These are phyloP conservation scores for Drosophila micromelanica DNA, from an alignment of 1,140 invertebrate genomes.

Conservation along the genomic window DNA sequence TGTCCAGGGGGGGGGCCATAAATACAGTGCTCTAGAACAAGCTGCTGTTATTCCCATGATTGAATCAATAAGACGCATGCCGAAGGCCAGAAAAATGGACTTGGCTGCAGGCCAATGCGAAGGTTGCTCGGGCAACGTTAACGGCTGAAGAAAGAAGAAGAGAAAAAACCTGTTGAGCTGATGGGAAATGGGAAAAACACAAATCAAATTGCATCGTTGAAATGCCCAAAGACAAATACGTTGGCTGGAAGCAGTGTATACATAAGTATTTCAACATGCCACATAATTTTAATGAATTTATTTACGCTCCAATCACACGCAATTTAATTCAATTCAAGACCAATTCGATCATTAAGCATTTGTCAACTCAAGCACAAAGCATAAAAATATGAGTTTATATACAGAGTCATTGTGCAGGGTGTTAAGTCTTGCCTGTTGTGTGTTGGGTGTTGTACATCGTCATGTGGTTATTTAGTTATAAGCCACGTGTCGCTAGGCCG, in stretches of 20 bases:
- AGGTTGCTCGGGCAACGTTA: constrained; percentile 29
- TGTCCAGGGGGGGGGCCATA: constrained; percentile 3
- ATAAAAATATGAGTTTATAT: constrained; percentile 5
- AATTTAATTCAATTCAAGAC: constrained; percentile 73
- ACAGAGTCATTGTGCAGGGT: constrained; percentile 11
- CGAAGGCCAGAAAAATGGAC: constrained; percentile 23
- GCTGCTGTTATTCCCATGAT: constrained; percentile 72
- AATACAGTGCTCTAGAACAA: constrained; percentile 22
- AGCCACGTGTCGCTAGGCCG: constrained; percentile 56
- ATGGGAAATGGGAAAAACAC: constrained; percentile 2
- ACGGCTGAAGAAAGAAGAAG: background rate
- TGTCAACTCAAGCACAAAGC: constrained; percentile 34
- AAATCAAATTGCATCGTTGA: constrained; percentile 37
- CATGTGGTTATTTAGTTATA: constrained; percentile 64
- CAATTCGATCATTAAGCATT: constrained; percentile 43
- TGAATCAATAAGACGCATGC: constrained; percentile 69
- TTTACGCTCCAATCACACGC: constrained; percentile 71
- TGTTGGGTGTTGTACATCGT: background rate
- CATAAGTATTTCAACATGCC: constrained; percentile 13
- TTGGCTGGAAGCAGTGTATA: constrained; percentile 2
- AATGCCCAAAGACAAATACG: constrained; percentile 25
- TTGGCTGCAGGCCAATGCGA: constrained; percentile 49
- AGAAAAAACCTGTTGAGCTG: constrained; percentile 62
- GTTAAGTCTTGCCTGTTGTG: background rate
- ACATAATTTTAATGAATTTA: constrained; percentile 66